Evolutionary conservation across 2,113 vertebrate species (phyloP).

Genomic region (Sisor rabdophorus): DNA sequence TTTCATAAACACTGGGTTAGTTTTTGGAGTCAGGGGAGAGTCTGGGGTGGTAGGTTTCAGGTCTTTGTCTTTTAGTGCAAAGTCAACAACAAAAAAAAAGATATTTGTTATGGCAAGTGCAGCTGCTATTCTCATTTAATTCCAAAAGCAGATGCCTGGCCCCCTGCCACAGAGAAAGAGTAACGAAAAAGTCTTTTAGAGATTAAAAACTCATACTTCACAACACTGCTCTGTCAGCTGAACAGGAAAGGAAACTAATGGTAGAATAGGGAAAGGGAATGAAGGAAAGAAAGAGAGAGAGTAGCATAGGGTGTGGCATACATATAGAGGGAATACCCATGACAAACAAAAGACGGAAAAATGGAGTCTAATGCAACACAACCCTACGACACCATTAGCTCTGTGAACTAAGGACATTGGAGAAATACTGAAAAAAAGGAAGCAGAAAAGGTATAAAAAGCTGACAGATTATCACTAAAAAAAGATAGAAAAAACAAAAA

Average conservation of each 20-base stretch:
- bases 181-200: not conserved
- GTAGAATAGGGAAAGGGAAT: not conserved
- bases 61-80: not conserved
- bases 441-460: constrained; percentile 1
- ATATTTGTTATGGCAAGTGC: constrained; percentile 26
- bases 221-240: not conserved
- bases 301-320: constrained; percentile 17
- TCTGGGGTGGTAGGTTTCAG: not conserved
- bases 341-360: constrained; percentile 16
- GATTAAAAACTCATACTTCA: constrained; percentile 18
- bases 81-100: not conserved
- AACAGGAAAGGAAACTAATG: not conserved
- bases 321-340: constrained; percentile 19
- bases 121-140: constrained; percentile 46
- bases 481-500: constrained; percentile 10
- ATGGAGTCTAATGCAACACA: constrained; percentile 9
- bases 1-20: not conserved
- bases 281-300: not conserved
- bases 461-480: constrained; percentile 3
- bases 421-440: not conserved
- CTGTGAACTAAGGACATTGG: not conserved
- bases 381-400: not conserved
- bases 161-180: constrained; percentile 18
- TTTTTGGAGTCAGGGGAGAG: not conserved
- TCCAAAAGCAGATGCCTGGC: constrained; percentile 34